Base-by-base conservation (phyloP, 2,797 vertebrate genomes). In the Falco novaeseelandiae region DNA sequence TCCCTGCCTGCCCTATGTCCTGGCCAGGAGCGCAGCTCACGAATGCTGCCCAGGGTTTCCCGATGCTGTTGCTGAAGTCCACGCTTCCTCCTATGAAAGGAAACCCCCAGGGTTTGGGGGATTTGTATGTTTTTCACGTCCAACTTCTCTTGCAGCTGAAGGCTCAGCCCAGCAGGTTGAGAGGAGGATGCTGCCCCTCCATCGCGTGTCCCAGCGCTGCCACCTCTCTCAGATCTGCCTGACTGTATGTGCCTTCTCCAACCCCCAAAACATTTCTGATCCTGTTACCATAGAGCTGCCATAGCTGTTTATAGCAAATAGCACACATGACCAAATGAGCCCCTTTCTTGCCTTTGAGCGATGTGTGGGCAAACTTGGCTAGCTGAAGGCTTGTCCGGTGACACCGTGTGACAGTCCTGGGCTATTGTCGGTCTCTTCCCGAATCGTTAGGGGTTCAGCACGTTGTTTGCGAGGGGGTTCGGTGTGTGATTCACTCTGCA, bases 121-220 rank as follows among this genome's bases (percentile, higher is more conserved):
- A 59, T 82, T 85, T 80, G 19, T 34, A 4, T 69, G n/a, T 32
- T 85, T 61, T 55, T 87, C 65, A 13, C 9, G 1, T 52, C 30
- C 65, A 54, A 0, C 29, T 46, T 34, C 27, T 49, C 51, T 54
- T 0, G 0, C 21, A 0, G 21, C 55, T 38, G 54, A 42, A 76
- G 65, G 42, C 48, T 83, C 67, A 55, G 72, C 30, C 34, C n/a
- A 4, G 57, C 25, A 38, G 77, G 29, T 3, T 0, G 44, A 67
- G 54, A 44, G n/a, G 55, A 40, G 30, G 32, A 66, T 0, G 6
- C n/a, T 44, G 38, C n/a, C 49, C 21, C 59, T 83, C 44, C 3
- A 0, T 5, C 2, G 0, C 0, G 0, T 19, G 25, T 79, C 34
- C 54, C 6, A 1, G 34, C 8, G 25, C 38, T 76, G 58, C 52